Evolutionary conservation across 1,140 invertebrate genomes (phyloP).

Genomic region (Coenobita brevimanus): DNA sequence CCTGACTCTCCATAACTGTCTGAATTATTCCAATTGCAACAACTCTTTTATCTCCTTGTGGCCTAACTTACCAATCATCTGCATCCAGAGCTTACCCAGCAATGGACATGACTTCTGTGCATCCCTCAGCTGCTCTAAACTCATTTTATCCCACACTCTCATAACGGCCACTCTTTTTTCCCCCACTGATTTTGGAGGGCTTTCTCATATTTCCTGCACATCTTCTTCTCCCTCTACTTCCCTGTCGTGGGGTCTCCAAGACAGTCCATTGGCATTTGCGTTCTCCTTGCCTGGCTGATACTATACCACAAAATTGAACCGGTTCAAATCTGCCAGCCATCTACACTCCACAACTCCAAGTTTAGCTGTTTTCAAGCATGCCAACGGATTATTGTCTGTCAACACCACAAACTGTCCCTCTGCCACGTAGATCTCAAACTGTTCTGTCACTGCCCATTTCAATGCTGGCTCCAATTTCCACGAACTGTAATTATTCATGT

Average conservation of each 20-base stretch:
- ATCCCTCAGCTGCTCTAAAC: not conserved
- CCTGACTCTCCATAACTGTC: not conserved
- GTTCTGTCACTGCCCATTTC: too few relatives aligned
- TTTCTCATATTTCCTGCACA: not conserved
- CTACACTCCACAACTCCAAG: conserved; percentile 7
- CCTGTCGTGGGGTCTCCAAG: not conserved
- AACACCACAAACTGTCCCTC: too few relatives aligned
- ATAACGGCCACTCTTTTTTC: not conserved
- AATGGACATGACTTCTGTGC: not conserved
- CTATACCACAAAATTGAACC: conserved; percentile 15
- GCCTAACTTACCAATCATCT: not conserved
- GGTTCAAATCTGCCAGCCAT: not conserved
- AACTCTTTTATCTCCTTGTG: not conserved
- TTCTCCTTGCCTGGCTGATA: not conserved
- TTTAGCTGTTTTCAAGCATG: conserved; percentile 10
- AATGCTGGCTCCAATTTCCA: not conserved
- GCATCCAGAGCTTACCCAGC: not conserved
- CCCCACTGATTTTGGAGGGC: not conserved
- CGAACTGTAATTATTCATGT: not conserved
- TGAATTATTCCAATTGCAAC: not conserved
- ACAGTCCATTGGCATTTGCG: not conserved
- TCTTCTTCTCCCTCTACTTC: not conserved
- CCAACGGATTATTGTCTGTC: too few relatives aligned
- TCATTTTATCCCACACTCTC: not conserved
- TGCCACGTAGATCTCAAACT: conserved; percentile 7